These are phyloP conservation scores for Corythornis cristatus DNA, from an alignment of 2,113 vertebrate species.

Conservation along the genomic window DNA sequence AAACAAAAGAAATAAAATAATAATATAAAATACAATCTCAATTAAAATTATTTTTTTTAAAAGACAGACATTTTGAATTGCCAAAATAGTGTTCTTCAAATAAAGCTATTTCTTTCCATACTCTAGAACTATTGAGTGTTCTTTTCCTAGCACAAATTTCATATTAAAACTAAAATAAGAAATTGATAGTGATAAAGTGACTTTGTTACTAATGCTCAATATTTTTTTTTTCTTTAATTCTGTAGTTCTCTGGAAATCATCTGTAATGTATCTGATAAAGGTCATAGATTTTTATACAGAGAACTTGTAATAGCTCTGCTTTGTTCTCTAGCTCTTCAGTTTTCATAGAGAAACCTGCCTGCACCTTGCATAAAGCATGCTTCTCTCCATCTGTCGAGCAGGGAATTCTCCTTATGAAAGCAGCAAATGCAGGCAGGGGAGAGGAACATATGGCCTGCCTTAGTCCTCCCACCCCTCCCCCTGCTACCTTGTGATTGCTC, in stretches of 20 bases:
- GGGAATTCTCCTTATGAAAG: conserved; percentile 26
- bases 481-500: conserved; percentile 3
- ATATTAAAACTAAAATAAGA: neutral
- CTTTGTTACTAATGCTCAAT: neutral
- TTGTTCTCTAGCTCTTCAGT: conserved; percentile 15
- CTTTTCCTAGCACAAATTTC: neutral
- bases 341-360: neutral
- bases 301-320: conserved; percentile 23
- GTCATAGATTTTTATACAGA: conserved; percentile 25
- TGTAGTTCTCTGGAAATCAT: conserved; percentile 20
- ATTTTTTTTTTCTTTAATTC: neutral
- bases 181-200: neutral
- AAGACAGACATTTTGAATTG: neutral
- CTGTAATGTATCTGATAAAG: neutral
- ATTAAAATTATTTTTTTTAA: no score
- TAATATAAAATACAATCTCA: neutral
- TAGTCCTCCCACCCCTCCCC: neutral
- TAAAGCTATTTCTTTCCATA: conserved; percentile 26
- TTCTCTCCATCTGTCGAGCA: conserved; percentile 42
- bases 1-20: no score
- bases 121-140: conserved; percentile 4
- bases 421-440: conserved; percentile 3
- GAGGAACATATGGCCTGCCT: neutral
- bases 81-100: conserved; percentile 45
- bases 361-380: conserved; percentile 29